Conservation (phyloP, 2,113 vertebrate genomes). For the Gobiocypris rarus region DNA sequence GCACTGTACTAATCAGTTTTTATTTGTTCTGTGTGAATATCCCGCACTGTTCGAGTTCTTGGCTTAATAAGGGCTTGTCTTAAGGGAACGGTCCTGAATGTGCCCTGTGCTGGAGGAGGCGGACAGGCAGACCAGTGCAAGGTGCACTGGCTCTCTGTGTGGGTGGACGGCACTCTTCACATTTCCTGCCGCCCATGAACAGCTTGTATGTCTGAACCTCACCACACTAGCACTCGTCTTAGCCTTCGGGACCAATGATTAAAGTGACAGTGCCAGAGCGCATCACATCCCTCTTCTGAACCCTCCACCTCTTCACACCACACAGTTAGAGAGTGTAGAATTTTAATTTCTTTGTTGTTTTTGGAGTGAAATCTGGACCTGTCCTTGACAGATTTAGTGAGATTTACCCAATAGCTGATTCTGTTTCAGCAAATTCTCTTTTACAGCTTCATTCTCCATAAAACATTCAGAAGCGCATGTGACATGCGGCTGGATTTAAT, state of each 20-base stretch:
- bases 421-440: background rate
- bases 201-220: background rate
- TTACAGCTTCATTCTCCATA: background rate
- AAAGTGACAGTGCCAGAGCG: background rate
- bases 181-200: too few species aligned
- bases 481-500: background rate
- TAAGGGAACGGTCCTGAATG: background rate
- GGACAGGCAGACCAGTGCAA: too few species aligned
- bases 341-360: background rate
- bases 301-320: background rate
- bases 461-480: background rate
- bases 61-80: background rate
- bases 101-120: too few species aligned
- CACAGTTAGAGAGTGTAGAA: background rate
- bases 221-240: background rate
- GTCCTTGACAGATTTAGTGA: background rate
- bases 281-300: constrained; percentile 1
- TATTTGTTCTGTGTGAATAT: background rate
- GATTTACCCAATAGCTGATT: too few species aligned
- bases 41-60: background rate
- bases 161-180: too few species aligned
- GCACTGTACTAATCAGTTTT: background rate
- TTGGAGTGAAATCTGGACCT: background rate
- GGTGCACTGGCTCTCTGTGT: too few species aligned
- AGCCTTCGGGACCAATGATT: background rate